Base-by-base conservation (phyloP, 2,797 vertebrate genomes). In the Sebastes hubbsi region DNA sequence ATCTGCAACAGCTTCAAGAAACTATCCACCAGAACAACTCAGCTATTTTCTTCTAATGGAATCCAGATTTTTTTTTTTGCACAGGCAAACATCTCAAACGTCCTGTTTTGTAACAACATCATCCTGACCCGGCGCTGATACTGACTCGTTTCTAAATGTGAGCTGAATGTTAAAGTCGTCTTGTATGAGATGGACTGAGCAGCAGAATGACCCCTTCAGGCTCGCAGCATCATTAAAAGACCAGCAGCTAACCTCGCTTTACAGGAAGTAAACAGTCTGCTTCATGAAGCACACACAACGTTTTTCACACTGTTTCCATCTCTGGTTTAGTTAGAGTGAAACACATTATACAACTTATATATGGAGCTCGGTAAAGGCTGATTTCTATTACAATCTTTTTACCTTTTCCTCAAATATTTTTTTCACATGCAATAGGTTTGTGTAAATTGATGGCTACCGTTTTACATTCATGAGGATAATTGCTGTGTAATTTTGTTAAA, bases 401-500 rank as follows among this genome's bases (percentile, higher is more conserved):
- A 42, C 66, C 56, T 81, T 75, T 46, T 32, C 46, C 20, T 49
- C 16, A n/a, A 9, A 55, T 70, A 55, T 59, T 65, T 68, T 68
- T 52, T 25, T 30, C 34, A 62, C 65, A 29, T 7, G 27, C 24
- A 29, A 30, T 13, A 52, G 60, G 18, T 86, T 80, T 75, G 56
- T 29, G 64, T 65, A 76, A 83, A 87, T 75, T 14, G 58, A 72
- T 58, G 27, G 61, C 77, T 68, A 49, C 65, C 36, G 60, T 77
- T 90, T 78, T 79, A 68, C 73, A 88, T 88, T 72, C 75, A 59
- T n/a, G 16, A 46, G 64, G 63, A 90, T 90, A 90, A 91, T 92
- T 90, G 77, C 75, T 55, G 75, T 70, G 80, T 87, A 73, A 91
- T 91, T 91, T 83, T 0, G 61, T 78, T 88, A 80, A 90, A 89